These are phyloP conservation scores for Drosophila dives DNA, from an alignment of 2,888 invertebrate species.

Conservation along the genomic window DNA sequence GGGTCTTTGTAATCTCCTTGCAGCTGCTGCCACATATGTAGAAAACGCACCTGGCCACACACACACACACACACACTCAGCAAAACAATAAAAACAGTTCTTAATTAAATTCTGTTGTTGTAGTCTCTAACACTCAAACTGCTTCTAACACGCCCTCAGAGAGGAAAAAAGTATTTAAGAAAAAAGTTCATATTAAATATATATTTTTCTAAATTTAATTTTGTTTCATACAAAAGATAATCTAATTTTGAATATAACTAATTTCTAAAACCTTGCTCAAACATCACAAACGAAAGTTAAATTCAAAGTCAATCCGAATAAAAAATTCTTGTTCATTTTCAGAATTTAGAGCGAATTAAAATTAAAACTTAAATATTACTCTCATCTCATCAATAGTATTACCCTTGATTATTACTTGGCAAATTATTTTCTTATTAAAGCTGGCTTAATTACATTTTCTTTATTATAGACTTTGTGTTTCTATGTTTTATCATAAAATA, in stretches of 20 bases:
- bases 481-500: background rate
- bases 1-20: constrained; percentile 37
- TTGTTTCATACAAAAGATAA: background rate
- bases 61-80: constrained; percentile 15
- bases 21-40: constrained; percentile 43
- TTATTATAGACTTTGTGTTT: background rate
- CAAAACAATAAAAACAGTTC: constrained; percentile 21
- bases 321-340: background rate
- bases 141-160: background rate
- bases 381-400: background rate
- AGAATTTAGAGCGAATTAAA: background rate
- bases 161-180: too few species aligned
- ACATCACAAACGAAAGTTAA: background rate
- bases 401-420: background rate
- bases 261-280: background rate
- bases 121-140: constrained; percentile 1
- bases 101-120: constrained; percentile 52
- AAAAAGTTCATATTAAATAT: background rate
- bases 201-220: background rate
- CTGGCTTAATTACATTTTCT: accelerated
- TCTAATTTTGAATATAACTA: background rate
- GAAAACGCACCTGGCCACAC: constrained; percentile 54
- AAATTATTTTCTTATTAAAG: background rate
- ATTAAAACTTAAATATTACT: background rate
- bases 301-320: background rate